Base-by-base conservation (phyloP, 2,797 vertebrate species). In the Anguilla obscura region DNA sequence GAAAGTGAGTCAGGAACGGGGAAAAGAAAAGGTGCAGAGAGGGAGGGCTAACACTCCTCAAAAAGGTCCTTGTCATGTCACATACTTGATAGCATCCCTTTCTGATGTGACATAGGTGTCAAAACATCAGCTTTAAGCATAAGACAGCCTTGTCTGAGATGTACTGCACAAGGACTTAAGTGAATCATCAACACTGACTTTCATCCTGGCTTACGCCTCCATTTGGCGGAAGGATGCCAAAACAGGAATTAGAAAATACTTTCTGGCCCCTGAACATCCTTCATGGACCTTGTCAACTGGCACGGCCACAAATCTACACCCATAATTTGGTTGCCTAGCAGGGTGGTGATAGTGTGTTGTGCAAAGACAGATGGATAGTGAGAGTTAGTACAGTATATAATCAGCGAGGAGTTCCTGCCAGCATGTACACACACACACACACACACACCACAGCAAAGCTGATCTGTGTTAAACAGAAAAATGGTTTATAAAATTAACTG, bases 341-440 rank as follows among this genome's bases (percentile, higher is more conserved):
- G 69, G n/a, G 69, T 33, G 69, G 30, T 79, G 74, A 79, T 21
- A 21, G 74, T 79, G 74, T 45, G 33, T 40, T 14, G 33, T 45
- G 74, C 18, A 45, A 30, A 79, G 69, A 71, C 24, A 71, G 27
- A 71, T 10, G 27, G 69, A 71, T 71, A 27, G 10, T 30, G 63
- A 69, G n/a, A 24, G 63, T 69, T 33, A 71, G 27, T 33, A 30
- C 69, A 71, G 60, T 66, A 66, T 74, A 30, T 74, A 30, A 74
- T 30, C n/a, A 9, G 66, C 30, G 66, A n/a, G 71, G n/a, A 76
- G 30, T 27, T 76, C 30, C 12, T 76, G 71, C 66, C 66, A 27
- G n/a, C 66, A 27, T 76, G 71, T 36, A 76, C 74, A 79, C 36
- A 79, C 74, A 79, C 74, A 40, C 74, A n/a, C 24, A 30, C 80